Evolutionary conservation across 2,113 vertebrate species (phyloP), one percentile per base, ranked within the genome.

Genomic region (Neofelis nebulosa): DNA sequence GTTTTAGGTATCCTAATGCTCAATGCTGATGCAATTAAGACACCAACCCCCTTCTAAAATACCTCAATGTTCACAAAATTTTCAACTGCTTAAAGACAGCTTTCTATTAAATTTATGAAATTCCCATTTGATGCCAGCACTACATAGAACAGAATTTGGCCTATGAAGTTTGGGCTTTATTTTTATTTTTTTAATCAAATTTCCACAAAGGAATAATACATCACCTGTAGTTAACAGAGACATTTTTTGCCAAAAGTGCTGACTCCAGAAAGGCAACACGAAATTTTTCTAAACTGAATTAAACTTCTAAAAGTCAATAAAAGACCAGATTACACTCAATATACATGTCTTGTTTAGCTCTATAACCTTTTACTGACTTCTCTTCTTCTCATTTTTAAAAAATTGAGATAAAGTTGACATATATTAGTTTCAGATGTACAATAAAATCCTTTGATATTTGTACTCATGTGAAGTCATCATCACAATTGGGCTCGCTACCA

Each of bases 251-350:
- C 29, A 19, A 88, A 96, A 69, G n/a, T 61, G 21, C 52, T 86
- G 45, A 92, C 7, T 76, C 23, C 73, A 52, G 21, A 91, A 95
- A 66, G 41, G 18, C 41, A 85, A 89, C 88, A 69, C 16, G 23
- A 33, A 69, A 74, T 68, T 55, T 90, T 66, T 95, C 29, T 92
- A 68, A 94, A 91, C 16, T 71, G 29, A 93, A 91, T 83, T 61
- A 73, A 82, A 69, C 38, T 92, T 95, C 82, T 80, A 61, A 94
- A 89, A 84, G 66, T 90, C 33, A 61, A 76, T 82, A 68, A 88
- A 92, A 95, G 63, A 96, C 4, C 33, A 87, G 16, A 41, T 25
- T 69, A 25, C 0, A 16, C 4, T 96, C 36, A 76, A n/a, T 19
- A 13, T 6, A 7, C 10, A 27, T 76, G 31, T 87, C 45, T 65